Conservation (phyloP, 2,113 vertebrate species). For the Saimiri boliviensis region DNA sequence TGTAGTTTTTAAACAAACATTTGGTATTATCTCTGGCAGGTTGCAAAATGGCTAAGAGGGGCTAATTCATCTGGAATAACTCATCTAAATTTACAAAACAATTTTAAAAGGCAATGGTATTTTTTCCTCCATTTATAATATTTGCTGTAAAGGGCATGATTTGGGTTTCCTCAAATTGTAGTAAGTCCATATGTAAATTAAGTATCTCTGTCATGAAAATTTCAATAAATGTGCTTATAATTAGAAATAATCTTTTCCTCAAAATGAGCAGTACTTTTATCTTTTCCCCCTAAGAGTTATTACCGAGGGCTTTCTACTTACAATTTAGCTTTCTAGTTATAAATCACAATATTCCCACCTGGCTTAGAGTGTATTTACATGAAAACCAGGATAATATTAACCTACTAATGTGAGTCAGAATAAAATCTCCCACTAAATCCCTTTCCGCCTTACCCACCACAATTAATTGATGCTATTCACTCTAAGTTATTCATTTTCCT, state of each 20-base stretch:
- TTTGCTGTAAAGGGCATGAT: neutral
- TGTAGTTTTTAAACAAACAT: neutral
- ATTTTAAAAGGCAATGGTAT: neutral
- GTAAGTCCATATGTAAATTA: constrained; percentile 21
- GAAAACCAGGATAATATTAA: constrained; percentile 27
- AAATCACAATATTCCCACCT: constrained; percentile 53
- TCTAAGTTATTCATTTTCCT: constrained; percentile 36
- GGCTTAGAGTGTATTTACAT: constrained; percentile 17
- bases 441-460: neutral
- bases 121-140: neutral
- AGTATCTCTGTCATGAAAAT: constrained; percentile 29
- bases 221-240: constrained; percentile 32
- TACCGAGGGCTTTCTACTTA: constrained; percentile 4
- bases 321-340: constrained; percentile 47
- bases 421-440: constrained; percentile 45
- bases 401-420: constrained; percentile 31
- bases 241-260: constrained; percentile 42
- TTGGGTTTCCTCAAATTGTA: constrained; percentile 35
- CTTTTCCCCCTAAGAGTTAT: constrained; percentile 23
- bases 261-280: neutral
- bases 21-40: neutral
- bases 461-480: constrained; percentile 36
- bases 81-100: constrained; percentile 28
- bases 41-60: neutral
- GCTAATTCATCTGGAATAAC: constrained; percentile 13